Percentiles rank a stretch among this genome's conserved stretches.
These are phyloP conservation scores for Stenchaetothrips biformis DNA, from an alignment of 2,888 invertebrate species.

Conservation along the genomic window DNA sequence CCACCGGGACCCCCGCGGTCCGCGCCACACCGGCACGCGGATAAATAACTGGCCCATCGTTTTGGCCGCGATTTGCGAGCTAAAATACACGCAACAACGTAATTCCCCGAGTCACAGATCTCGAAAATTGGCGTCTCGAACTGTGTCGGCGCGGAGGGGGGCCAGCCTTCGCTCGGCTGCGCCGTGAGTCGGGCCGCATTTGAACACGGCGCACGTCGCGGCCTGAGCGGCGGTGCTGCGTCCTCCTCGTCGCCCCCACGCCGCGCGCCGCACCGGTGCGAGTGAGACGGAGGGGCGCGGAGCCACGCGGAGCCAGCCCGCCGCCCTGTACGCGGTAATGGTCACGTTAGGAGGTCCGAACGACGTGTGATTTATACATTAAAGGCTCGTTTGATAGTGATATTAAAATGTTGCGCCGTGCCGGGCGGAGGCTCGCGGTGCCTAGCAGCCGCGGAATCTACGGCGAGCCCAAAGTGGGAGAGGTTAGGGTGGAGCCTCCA, in stretches of 20 bases:
- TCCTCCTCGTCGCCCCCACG: not conserved
- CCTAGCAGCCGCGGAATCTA: not conserved
- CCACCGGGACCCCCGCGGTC: too few relatives aligned
- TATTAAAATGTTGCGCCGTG: conserved; percentile 9
- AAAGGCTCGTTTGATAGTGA: not conserved
- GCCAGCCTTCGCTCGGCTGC: not conserved
- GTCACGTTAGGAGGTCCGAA: conserved; percentile 14
- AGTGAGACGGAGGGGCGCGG: too few relatives aligned
- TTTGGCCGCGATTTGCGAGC: conserved; percentile 20
- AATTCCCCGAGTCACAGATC: conserved; percentile 10
- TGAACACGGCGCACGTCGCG: not conserved
- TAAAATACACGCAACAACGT: conserved; percentile 23
- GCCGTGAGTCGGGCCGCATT: not conserved
- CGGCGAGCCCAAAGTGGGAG: not conserved
- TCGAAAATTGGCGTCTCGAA: conserved; percentile 16
- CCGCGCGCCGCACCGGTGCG: too few relatives aligned
- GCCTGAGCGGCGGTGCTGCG: not conserved
- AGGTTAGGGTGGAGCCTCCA: not conserved
- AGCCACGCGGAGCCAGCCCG: too few relatives aligned
- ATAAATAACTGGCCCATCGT: not conserved
- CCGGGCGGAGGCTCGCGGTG: not conserved
- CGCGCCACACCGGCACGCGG: not conserved
- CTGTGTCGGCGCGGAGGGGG: not conserved
- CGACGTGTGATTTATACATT: conserved; percentile 12
- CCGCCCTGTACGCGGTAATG: not conserved